Evolutionary conservation across 2,888 invertebrate genomes (phyloP).

Genomic region (Cryptocephalus primarius): DNA sequence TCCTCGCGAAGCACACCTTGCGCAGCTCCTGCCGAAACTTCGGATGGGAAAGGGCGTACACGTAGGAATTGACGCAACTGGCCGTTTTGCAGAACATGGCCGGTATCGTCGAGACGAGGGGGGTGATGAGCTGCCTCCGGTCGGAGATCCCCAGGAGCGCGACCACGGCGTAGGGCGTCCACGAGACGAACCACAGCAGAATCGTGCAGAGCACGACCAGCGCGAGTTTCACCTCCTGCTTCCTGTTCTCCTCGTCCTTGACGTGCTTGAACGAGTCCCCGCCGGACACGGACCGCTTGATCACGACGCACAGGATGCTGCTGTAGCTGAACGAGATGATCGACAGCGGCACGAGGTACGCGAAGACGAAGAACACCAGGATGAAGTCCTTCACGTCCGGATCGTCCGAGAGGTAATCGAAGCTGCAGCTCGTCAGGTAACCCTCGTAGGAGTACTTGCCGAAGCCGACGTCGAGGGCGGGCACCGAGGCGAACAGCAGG

Average conservation of each 20-base stretch:
- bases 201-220: conserved; percentile 58
- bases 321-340: conserved; percentile 64
- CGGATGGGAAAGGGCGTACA: conserved; percentile 72
- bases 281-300: conserved; percentile 13
- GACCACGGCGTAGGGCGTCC: conserved; percentile 74
- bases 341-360: conserved; percentile 61
- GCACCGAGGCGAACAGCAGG: conserved; percentile 55
- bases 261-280: conserved; percentile 42
- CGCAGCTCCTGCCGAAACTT: conserved; percentile 51
- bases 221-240: conserved; percentile 62
- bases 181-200: conserved; percentile 64
- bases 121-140: conserved; percentile 52
- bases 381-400: conserved; percentile 54
- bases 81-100: conserved; percentile 73
- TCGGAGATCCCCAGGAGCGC: conserved; percentile 63
- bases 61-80: conserved; percentile 70
- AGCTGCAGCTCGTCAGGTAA: conserved; percentile 74
- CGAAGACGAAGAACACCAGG: conserved; percentile 62
- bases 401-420: conserved; percentile 68
- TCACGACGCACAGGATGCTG: conserved; percentile 56
- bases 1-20: too few relatives aligned
- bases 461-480: conserved; percentile 58
- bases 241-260: conserved; percentile 52
- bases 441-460: conserved; percentile 75
- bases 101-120: conserved; percentile 62